These are phyloP conservation scores for Ceuthmochares aereus DNA, from an alignment of 2,113 vertebrate genomes.

Conservation along the genomic window DNA sequence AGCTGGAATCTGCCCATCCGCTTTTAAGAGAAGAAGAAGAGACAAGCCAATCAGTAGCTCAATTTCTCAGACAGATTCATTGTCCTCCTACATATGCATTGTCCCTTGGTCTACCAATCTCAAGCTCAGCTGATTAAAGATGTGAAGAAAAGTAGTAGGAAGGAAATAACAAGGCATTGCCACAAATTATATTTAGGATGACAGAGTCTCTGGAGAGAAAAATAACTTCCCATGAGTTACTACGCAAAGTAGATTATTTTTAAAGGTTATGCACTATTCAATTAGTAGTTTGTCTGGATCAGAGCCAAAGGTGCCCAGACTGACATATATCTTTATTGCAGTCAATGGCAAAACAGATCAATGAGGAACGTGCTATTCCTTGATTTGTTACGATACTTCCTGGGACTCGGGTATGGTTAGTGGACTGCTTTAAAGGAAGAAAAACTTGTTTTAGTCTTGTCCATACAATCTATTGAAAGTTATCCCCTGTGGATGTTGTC, in stretches of 20 bases:
- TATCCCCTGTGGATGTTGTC: rapidly evolving
- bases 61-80: background rate
- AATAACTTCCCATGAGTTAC: background rate
- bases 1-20: background rate
- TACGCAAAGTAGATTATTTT: constrained; percentile 2
- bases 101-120: background rate
- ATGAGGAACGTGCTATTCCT: background rate
- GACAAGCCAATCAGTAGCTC: background rate
- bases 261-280: constrained; percentile 4
- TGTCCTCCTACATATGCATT: rapidly evolving
- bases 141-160: background rate
- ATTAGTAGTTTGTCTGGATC: background rate
- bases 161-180: background rate
- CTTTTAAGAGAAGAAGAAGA: background rate
- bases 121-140: background rate
- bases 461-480: background rate
- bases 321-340: background rate
- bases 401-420: rapidly evolving
- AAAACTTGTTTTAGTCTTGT: background rate
- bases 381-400: rapidly evolving
- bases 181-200: background rate
- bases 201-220: background rate
- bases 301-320: background rate
- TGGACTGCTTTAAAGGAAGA: background rate
- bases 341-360: background rate